phyloP scores from a whole-genome alignment of 2,797 vertebrate genomes.

The Bovichtus variegatus region DNA sequence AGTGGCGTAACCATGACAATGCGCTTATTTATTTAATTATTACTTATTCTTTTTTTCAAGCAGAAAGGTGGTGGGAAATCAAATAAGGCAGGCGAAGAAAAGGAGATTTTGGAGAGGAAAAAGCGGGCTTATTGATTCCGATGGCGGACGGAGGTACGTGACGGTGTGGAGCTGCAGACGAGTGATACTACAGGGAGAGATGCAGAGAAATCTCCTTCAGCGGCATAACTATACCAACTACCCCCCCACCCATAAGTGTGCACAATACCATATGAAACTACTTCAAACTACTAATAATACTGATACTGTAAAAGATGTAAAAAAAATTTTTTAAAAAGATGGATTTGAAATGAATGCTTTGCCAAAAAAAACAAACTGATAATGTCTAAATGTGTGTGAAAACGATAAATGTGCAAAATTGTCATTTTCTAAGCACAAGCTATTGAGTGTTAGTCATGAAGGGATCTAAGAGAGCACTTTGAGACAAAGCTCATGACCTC shows the following conservation, averaged over 20 bases:
- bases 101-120: background rate
- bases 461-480: background rate
- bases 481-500: background rate
- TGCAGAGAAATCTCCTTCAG: constrained; percentile 6
- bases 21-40: constrained; percentile 15
- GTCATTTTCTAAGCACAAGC: background rate
- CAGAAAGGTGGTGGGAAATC: constrained; percentile 28
- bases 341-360: too few species aligned
- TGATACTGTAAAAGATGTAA: too few species aligned
- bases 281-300: too few species aligned
- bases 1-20: constrained; percentile 65
- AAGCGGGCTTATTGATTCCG: constrained; percentile 32
- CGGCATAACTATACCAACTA: too few species aligned
- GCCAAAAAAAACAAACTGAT: too few species aligned
- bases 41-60: constrained; percentile 1
- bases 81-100: constrained; percentile 39
- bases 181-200: background rate
- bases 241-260: too few species aligned
- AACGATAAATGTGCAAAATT: background rate
- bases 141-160: constrained; percentile 4
- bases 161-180: background rate
- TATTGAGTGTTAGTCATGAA: background rate
- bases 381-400: too few species aligned
- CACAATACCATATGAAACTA: too few species aligned
- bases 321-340: too few species aligned